phyloP scores from a whole-genome alignment of 2,888 invertebrate genomes.

The Hipparchia semele region DNA sequence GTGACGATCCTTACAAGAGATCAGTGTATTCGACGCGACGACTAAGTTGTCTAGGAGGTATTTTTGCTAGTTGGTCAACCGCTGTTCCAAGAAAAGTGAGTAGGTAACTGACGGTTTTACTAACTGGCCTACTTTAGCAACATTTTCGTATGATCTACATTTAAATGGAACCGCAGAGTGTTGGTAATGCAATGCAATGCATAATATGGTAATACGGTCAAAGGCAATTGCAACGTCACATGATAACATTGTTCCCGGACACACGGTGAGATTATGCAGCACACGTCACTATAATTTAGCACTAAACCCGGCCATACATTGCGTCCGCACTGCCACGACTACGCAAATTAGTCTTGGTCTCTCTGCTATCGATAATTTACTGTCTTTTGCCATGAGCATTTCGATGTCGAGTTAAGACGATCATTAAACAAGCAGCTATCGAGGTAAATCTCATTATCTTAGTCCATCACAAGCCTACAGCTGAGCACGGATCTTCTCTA shows the following conservation, averaged over 20 bases:
- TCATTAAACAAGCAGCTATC: not conserved
- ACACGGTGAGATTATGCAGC: constrained; percentile 38
- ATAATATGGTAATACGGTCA: constrained; percentile 26
- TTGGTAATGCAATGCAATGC: constrained; percentile 5
- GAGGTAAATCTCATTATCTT: no score
- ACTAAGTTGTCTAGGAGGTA: no score
- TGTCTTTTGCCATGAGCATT: constrained; percentile 25
- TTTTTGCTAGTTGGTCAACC: no score
- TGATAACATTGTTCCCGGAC: constrained; percentile 37
- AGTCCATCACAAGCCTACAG: no score
- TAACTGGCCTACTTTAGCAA: not conserved
- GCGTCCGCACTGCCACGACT: constrained; percentile 28
- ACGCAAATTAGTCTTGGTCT: constrained; percentile 36
- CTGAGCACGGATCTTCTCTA: no score
- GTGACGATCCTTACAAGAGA: no score
- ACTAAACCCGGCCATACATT: constrained; percentile 32
- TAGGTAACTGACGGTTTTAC: not conserved
- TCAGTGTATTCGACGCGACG: no score
- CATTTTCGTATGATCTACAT: not conserved
- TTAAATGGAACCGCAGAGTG: constrained; percentile 12
- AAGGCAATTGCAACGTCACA: constrained; percentile 33
- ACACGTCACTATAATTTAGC: constrained; percentile 40
- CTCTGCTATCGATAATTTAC: constrained; percentile 34
- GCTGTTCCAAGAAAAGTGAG: not conserved
- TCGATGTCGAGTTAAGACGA: constrained; percentile 1